These are phyloP conservation scores for Leucoraja erinaceus DNA, from an alignment of 2,113 vertebrate genomes.

Conservation along the genomic window DNA sequence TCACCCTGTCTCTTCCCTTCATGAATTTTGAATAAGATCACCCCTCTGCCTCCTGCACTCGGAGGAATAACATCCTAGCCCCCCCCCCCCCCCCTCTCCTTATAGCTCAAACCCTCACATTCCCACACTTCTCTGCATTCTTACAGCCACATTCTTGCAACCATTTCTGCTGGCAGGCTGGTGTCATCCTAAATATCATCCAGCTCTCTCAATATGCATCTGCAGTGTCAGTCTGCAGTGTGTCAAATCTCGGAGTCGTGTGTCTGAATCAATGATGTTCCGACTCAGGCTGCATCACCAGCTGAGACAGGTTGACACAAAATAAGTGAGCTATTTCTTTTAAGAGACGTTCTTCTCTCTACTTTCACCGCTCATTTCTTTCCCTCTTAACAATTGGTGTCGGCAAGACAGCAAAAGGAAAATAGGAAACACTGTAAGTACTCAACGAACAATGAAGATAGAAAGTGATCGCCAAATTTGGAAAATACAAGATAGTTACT, in stretches of 20 bases:
- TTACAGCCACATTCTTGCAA: not conserved
- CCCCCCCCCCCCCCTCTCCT: too few relatives aligned
- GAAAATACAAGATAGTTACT: too few relatives aligned
- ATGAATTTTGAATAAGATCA: too few relatives aligned
- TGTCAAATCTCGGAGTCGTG: not conserved
- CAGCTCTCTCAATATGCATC: not conserved
- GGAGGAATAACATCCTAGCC: too few relatives aligned
- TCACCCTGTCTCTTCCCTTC: too few relatives aligned
- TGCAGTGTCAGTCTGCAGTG: not conserved
- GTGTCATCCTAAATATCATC: not conserved
- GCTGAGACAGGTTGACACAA: not conserved
- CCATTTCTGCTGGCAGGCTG: not conserved
- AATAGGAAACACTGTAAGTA: too few relatives aligned
- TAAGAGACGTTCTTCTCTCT: not conserved
- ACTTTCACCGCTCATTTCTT: not conserved
- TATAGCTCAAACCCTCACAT: too few relatives aligned
- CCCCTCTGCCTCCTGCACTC: too few relatives aligned
- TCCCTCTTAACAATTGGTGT: not conserved
- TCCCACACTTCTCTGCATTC: too few relatives aligned
- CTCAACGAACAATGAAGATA: too few relatives aligned
- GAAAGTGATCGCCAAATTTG: too few relatives aligned
- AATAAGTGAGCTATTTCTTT: not conserved
- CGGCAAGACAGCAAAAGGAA: too few relatives aligned
- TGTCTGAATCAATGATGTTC: not conserved
- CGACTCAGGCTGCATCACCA: not conserved